Evolutionary conservation across 2,888 invertebrate genomes (phyloP).

Genomic region (Agrochola lota): DNA sequence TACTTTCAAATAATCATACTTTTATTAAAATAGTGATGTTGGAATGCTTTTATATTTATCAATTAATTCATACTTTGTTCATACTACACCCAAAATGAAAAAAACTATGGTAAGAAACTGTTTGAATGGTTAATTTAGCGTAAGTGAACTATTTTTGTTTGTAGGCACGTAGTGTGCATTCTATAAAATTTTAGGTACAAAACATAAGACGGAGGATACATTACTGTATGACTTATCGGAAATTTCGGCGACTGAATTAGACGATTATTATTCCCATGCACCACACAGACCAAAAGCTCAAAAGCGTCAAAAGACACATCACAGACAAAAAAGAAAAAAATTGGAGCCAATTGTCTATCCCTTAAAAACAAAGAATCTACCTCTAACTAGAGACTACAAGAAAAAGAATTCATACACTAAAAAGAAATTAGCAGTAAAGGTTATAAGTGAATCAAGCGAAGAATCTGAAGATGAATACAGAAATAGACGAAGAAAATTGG

Average conservation of each 20-base stretch:
- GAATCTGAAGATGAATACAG: constrained; percentile 86
- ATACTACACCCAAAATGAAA: constrained; percentile 28
- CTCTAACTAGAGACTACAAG: constrained; percentile 70
- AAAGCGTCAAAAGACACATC: constrained; percentile 72
- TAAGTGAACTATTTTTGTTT: constrained; percentile 49
- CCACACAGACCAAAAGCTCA: constrained; percentile 65
- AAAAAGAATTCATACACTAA: constrained; percentile 74
- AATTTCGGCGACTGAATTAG: constrained; percentile 80
- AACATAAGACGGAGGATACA: constrained; percentile 69
- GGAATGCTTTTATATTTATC: background rate
- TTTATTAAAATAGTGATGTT: background rate
- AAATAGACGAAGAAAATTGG: constrained; percentile 87
- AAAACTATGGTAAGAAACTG: constrained; percentile 52
- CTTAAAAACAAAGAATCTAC: constrained; percentile 57
- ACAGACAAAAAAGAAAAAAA: constrained; percentile 78
- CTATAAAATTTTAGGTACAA: constrained; percentile 70
- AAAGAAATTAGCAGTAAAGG: constrained; percentile 74
- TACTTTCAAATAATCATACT: background rate
- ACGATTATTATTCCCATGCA: constrained; percentile 71
- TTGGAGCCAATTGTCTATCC: constrained; percentile 63
- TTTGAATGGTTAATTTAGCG: constrained; percentile 26
- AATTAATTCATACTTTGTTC: constrained; percentile 19
- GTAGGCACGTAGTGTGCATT: constrained; percentile 64
- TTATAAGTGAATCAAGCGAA: constrained; percentile 82
- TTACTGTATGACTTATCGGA: constrained; percentile 79